Conservation (phyloP, 2,797 vertebrate genomes). For the Thalassophryne amazonica region DNA sequence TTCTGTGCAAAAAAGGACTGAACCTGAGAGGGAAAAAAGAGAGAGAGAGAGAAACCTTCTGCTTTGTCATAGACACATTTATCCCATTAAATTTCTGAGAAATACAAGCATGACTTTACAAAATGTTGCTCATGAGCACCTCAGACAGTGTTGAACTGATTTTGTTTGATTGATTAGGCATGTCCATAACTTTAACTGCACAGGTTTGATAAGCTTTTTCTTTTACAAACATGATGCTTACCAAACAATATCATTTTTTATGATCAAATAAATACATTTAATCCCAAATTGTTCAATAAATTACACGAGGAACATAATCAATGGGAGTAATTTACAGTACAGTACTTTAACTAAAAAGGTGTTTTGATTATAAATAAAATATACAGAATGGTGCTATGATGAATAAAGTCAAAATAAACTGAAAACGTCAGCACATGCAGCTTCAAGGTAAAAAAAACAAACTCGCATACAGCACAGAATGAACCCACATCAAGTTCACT, state of each 20-base stretch:
- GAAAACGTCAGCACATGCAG: conserved; percentile 51
- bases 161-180: neutral
- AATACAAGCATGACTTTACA: neutral
- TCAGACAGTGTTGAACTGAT: too few relatives aligned
- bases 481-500: conserved; percentile 18
- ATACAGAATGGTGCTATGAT: conserved; percentile 28
- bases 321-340: conserved; percentile 44
- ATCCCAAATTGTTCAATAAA: conserved; percentile 36
- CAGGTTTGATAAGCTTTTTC: too few relatives aligned
- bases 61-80: neutral
- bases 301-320: conserved; percentile 35
- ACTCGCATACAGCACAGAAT: conserved; percentile 37
- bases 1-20: too few relatives aligned
- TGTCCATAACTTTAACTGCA: neutral
- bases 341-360: conserved; percentile 38
- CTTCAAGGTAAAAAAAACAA: conserved; percentile 37
- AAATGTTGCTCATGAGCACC: neutral
- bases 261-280: conserved; percentile 61
- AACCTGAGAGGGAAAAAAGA: neutral
- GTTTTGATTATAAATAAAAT: conserved; percentile 23
- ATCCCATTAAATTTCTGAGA: neutral
- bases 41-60: neutral
- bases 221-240: neutral
- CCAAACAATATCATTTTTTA: neutral
- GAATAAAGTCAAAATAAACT: conserved; percentile 15